Percentiles rank a stretch among this genome's conserved stretches.
Conservation (phyloP, 1,140 invertebrate genomes). For the Scaptomyza montana region DNA sequence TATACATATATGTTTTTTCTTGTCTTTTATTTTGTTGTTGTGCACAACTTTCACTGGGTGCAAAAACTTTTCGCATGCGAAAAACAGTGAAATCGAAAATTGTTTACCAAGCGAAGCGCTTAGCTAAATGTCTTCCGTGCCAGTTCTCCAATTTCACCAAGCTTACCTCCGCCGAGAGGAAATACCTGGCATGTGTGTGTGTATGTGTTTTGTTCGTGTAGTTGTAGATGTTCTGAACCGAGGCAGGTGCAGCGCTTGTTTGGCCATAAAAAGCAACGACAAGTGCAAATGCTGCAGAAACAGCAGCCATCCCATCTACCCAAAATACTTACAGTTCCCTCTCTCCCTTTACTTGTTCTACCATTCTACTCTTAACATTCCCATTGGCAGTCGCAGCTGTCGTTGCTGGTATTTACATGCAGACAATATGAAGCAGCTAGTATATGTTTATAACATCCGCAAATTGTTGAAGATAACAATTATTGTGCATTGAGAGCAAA, state of each 20-base stretch:
- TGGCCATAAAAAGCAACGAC: constrained; percentile 75
- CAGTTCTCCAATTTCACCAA: constrained; percentile 53
- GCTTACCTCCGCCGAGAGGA: constrained; percentile 55
- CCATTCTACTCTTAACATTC: constrained; percentile 10
- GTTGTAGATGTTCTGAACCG: constrained; percentile 18
- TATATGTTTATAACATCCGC: constrained; percentile 82
- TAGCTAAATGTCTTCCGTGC: constrained; percentile 80
- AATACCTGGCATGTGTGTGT: constrained; percentile 50
- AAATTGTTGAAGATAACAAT: constrained; percentile 82
- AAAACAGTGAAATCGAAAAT: constrained; percentile 77
- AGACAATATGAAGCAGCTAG: constrained; percentile 78
- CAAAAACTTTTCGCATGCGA: constrained; percentile 73
- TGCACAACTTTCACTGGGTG: constrained; percentile 65
- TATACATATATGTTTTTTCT: neutral
- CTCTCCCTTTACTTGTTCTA: neutral
- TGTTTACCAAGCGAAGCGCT: constrained; percentile 79
- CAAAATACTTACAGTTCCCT: neutral
- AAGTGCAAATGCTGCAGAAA: constrained; percentile 58
- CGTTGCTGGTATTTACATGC: constrained; percentile 75
- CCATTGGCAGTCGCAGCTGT: constrained; percentile 51
- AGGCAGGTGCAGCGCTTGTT: constrained; percentile 64
- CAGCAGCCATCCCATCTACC: constrained; percentile 6
- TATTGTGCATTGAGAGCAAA: constrained; percentile 80
- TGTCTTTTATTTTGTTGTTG: constrained; percentile 8
- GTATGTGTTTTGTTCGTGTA: constrained; percentile 5